Percentiles rank a stretch among this genome's conserved stretches.
These are phyloP conservation scores for Geotrypetes seraphini DNA, from an alignment of 2,797 vertebrate genomes.

Conservation along the genomic window DNA sequence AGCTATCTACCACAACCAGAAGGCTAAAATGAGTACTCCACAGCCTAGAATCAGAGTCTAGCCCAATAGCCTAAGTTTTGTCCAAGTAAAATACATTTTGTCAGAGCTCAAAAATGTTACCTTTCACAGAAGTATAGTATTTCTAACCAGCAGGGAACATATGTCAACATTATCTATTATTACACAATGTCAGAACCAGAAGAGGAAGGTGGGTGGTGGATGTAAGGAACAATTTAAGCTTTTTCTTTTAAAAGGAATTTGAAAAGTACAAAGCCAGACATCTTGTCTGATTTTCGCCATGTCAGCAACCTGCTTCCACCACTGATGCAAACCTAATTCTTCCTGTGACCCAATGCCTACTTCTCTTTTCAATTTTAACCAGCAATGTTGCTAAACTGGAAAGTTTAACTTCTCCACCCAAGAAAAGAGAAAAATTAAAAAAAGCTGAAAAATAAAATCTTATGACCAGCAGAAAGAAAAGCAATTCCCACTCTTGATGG, in stretches of 20 bases:
- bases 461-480: conserved; percentile 39
- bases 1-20: conserved; percentile 67
- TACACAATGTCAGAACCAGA: conserved; percentile 73
- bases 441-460: conserved; percentile 50
- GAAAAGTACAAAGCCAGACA: conserved; percentile 76
- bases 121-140: conserved; percentile 86
- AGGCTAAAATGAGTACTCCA: conserved; percentile 64
- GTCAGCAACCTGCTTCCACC: conserved; percentile 69
- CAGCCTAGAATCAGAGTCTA: conserved; percentile 75
- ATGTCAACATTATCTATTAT: conserved; percentile 88
- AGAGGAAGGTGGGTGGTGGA: conserved; percentile 74
- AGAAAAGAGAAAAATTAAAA: conserved; percentile 44
- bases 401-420: conserved; percentile 62
- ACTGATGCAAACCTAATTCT: conserved; percentile 57
- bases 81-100: conserved; percentile 95
- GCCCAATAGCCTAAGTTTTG: conserved; percentile 65
- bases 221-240: conserved; percentile 71
- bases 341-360: conserved; percentile 62
- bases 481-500: conserved; percentile 23
- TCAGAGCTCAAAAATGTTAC: conserved; percentile 91
- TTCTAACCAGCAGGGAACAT: conserved; percentile 83
- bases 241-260: conserved; percentile 71
- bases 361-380: conserved; percentile 67
- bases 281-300: conserved; percentile 74
- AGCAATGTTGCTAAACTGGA: conserved; percentile 54